These are phyloP conservation scores for Microtus oregoni DNA, from an alignment of 2,113 vertebrate species.

Conservation along the genomic window DNA sequence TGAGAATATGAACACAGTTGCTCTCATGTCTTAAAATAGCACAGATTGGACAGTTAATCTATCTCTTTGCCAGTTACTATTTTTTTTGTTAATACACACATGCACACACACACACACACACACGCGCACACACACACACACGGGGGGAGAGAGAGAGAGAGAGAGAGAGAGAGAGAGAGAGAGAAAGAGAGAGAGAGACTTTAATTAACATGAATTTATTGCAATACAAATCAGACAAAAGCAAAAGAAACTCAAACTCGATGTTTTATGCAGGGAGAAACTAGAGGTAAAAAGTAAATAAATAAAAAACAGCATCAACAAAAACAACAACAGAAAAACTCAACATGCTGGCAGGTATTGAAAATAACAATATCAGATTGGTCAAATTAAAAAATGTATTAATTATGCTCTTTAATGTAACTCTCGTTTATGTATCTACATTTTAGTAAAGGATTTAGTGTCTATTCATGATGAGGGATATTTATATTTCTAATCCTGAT, in stretches of 20 bases:
- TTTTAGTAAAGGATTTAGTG: conserved; percentile 8
- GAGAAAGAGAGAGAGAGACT: not conserved
- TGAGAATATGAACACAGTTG: conserved; percentile 82
- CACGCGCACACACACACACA: not conserved
- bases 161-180: not conserved
- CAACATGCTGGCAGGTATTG: conserved; percentile 33
- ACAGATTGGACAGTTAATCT: conserved; percentile 78
- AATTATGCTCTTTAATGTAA: conserved; percentile 14
- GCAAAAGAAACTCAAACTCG: not conserved
- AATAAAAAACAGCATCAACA: not conserved
- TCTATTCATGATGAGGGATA: conserved; percentile 59
- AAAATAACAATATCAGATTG: not conserved
- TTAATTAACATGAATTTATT: conserved; percentile 49
- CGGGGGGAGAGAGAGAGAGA: not conserved
- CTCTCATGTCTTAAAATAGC: conserved; percentile 86
- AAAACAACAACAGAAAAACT: not conserved
- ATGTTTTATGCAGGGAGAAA: not conserved
- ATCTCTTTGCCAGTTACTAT: conserved; percentile 73
- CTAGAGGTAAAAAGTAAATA: not conserved
- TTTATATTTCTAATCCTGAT: conserved; percentile 36
- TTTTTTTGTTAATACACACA: conserved; percentile 73
- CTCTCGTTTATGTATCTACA: conserved; percentile 42
- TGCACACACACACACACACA: not conserved
- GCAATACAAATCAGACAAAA: conserved; percentile 49
- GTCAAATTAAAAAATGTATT: conserved; percentile 16